phyloP scores from a whole-genome alignment of 35 echinoderm and acorn worm species.

The Hemicentrotus pulcherrimus region DNA sequence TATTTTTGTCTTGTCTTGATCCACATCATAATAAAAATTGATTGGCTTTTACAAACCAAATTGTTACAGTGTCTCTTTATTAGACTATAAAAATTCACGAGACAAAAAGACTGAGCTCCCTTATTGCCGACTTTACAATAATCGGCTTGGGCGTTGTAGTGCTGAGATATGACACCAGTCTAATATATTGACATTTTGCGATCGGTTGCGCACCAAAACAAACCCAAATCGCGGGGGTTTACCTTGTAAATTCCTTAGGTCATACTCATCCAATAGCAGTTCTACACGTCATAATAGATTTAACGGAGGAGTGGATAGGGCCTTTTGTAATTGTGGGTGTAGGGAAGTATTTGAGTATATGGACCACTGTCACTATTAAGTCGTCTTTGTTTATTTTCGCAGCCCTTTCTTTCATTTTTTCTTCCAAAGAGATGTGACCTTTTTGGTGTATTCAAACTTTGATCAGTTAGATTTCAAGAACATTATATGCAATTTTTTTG shows the following conservation, averaged over 20 bases:
- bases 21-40: too few species aligned
- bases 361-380: background rate
- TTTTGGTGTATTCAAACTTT: background rate
- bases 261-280: background rate
- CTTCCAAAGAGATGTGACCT: background rate
- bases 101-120: background rate
- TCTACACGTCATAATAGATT: background rate
- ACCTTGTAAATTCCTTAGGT: background rate
- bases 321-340: too few species aligned
- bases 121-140: background rate
- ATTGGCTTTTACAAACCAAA: background rate
- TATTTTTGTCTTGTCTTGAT: too few species aligned
- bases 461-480: too few species aligned
- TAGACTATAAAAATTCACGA: background rate
- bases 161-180: background rate
- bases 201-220: background rate
- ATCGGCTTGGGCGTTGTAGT: background rate
- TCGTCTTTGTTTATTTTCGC: background rate
- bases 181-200: background rate
- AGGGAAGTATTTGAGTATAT: background rate
- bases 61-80: background rate
- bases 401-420: background rate
- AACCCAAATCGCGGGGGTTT: constrained; percentile 8
- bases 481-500: too few species aligned
- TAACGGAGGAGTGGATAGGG: background rate